Base-by-base conservation (phyloP, 2,113 vertebrate genomes). In the Colius striatus region DNA sequence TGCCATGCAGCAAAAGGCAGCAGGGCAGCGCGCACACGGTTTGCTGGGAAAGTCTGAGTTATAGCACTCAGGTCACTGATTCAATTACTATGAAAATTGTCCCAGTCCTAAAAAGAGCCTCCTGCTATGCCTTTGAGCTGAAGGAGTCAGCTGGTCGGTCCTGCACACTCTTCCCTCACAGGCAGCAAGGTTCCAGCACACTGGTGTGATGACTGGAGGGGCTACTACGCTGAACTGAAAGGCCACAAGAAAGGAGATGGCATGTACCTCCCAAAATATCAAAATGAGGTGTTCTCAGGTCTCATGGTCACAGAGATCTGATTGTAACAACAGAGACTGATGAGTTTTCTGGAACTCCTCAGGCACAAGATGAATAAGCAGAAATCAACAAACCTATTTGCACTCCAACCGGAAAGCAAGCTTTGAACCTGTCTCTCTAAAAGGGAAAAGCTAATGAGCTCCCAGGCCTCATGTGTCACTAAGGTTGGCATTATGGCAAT, bases 121-220 rank as follows among this genome's bases (percentile, higher is more conserved):
- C 26, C n/a, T 77, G 51, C 54, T 43, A 47, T 4, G 16, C 21
- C 57, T 87, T 78, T 27, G 36, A 63, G 43, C 15, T 30, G 32
- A 25, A 11, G 17, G 14, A 91, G 77, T 8, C 2, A 3, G 17
- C 15, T 4, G 3, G 51, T 6, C 55, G 70, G 38, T 27, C n/a
- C 68, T 34, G 41, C 0, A 0, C 34, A 3, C 29, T 53, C 45
- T 70, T 15, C 16, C 38, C 43, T 79, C 1, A 1, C 34, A 73
- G 45, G 12, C 25, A 60, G 66, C 27, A n/a, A 45, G 57, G 11
- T 61, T 29, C 9, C 61, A 82, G 22, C 30, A 41, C 0, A 0
- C 7, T 34, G 29, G 1, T 45, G 17, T 32, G 70, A 19, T 16
- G n/a, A 16, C 22, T 17, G 19, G 51, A 81, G 36, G 13, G 17